phyloP scores from a whole-genome alignment of 23 tunicate genomes.

The Halocynthia aurantium region DNA sequence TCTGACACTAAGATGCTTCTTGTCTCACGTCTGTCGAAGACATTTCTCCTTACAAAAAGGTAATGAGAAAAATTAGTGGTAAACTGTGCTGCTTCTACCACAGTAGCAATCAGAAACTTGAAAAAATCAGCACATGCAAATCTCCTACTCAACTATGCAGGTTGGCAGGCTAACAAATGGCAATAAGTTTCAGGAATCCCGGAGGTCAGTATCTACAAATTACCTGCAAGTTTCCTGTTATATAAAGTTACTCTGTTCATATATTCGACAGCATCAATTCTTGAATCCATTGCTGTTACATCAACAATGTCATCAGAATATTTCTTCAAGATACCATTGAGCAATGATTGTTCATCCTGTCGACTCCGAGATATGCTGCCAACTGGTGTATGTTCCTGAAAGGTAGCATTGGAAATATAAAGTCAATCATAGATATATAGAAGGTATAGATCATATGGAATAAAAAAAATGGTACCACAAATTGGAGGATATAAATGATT shows the following conservation, averaged over 20 bases:
- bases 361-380: conserved; percentile 52
- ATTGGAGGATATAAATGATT: background rate
- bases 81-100: no score
- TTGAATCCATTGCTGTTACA: conserved; percentile 62
- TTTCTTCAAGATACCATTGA: conserved; percentile 60
- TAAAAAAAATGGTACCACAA: background rate
- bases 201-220: background rate
- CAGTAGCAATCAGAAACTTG: no score
- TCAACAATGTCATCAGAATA: conserved; percentile 72
- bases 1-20: background rate
- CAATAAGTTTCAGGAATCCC: no score
- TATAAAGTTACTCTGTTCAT: conserved; percentile 77
- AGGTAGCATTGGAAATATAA: conserved; percentile 22
- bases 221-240: conserved; percentile 27
- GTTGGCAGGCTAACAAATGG: background rate
- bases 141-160: background rate
- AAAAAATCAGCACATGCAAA: no score
- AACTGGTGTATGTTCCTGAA: conserved; percentile 28
- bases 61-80: background rate
- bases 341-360: conserved; percentile 70
- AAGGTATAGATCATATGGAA: no score
- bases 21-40: background rate
- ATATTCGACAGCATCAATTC: conserved; percentile 89
- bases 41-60: background rate
- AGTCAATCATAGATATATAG: background rate